These are phyloP conservation scores for Poeciliopsis gracilis DNA, from an alignment of 2,797 vertebrate species.

Conservation along the genomic window DNA sequence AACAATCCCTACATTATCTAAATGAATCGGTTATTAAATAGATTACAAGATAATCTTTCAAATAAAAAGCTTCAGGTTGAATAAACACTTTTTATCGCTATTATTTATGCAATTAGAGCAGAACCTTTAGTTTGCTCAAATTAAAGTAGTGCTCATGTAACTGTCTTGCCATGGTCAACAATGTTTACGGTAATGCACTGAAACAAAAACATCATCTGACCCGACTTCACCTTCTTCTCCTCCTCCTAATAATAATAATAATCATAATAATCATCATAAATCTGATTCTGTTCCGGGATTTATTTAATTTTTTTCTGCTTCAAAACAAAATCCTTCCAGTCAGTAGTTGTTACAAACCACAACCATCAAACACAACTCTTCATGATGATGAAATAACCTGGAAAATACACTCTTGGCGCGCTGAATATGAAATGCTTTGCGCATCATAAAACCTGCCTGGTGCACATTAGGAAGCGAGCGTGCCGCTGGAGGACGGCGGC, in stretches of 20 bases:
- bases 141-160: no score
- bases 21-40: not conserved
- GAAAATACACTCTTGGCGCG: not conserved
- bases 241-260: not conserved
- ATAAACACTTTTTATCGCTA: not conserved
- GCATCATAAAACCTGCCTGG: not conserved
- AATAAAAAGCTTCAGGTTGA: not conserved
- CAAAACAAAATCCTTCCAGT: not conserved
- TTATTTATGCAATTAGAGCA: not conserved
- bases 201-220: not conserved
- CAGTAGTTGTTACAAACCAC: not conserved
- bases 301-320: not conserved
- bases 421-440: not conserved
- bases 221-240: not conserved
- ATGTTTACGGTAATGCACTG: not conserved
- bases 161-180: not conserved
- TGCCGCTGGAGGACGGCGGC: conserved; percentile 5
- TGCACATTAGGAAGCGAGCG: not conserved
- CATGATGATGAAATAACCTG: not conserved
- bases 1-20: not conserved
- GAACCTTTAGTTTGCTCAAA: not conserved
- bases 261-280: not conserved
- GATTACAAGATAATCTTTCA: not conserved
- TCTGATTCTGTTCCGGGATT: not conserved
- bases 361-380: not conserved